Evolutionary conservation across 2,113 vertebrate genomes (phyloP).

Genomic region (Acinonyx jubatus): DNA sequence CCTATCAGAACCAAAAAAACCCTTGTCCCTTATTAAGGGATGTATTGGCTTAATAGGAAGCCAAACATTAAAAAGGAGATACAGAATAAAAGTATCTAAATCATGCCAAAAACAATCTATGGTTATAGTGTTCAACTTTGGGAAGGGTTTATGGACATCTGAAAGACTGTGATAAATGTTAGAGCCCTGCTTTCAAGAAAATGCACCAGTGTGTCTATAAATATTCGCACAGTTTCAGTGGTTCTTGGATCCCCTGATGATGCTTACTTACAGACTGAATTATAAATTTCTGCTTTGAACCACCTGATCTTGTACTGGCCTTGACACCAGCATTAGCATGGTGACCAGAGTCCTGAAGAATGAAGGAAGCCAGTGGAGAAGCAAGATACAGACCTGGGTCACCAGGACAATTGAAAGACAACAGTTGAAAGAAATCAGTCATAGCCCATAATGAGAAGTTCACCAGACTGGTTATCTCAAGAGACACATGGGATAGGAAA

Average conservation of each 20-base stretch:
- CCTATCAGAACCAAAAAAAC: background rate
- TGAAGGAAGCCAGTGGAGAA: background rate
- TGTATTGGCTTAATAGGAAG: background rate
- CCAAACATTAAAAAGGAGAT: background rate
- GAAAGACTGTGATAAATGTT: background rate
- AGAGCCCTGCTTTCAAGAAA: background rate
- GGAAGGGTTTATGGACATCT: background rate
- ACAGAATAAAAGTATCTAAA: background rate
- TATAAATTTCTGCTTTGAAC: background rate
- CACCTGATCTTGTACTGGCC: background rate
- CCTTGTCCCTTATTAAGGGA: background rate
- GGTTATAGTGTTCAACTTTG: background rate
- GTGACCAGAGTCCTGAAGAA: background rate
- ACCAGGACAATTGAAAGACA: background rate
- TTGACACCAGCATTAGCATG: background rate
- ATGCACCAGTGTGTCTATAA: background rate
- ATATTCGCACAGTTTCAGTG: background rate
- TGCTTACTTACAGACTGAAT: background rate
- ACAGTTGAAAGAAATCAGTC: constrained; percentile 8
- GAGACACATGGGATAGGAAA: background rate
- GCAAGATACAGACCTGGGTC: background rate
- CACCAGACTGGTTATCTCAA: background rate
- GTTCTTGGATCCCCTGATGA: background rate
- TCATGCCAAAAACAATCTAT: background rate
- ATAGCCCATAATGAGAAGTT: background rate